Conservation (phyloP, 2,113 vertebrate genomes). For the Festucalex cinctus region DNA sequence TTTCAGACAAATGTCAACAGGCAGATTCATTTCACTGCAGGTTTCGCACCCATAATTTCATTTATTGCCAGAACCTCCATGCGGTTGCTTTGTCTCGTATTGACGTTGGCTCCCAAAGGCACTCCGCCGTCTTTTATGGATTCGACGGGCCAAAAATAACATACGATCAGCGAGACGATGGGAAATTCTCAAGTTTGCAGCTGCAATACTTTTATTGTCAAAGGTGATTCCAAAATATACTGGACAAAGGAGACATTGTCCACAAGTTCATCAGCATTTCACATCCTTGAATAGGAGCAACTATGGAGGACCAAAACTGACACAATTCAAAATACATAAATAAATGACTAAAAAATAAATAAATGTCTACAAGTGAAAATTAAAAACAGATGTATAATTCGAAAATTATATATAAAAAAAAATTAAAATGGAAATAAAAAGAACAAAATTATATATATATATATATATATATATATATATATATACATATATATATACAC, state of each 20-base stretch:
- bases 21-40: neutral
- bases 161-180: constrained; percentile 31
- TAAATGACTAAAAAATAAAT: too few relatives aligned
- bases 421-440: too few relatives aligned
- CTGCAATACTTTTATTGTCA: constrained; percentile 26
- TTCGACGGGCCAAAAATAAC: constrained; percentile 43
- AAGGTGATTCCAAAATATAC: neutral
- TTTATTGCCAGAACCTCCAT: constrained; percentile 3
- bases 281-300: too few relatives aligned
- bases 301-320: too few relatives aligned
- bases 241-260: neutral
- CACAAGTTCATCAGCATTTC: too few relatives aligned
- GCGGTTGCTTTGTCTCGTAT: constrained; percentile 12
- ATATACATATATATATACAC: too few relatives aligned
- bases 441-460: too few relatives aligned
- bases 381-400: too few relatives aligned
- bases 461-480: too few relatives aligned
- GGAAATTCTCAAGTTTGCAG: constrained; percentile 34
- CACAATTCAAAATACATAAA: too few relatives aligned
- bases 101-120: constrained; percentile 32
- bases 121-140: constrained; percentile 15
- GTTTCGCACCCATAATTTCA: neutral
- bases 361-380: too few relatives aligned
- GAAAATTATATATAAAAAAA: too few relatives aligned
- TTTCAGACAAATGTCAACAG: constrained; percentile 21